Evolutionary conservation across 2,113 vertebrate species (phyloP).

Genomic region (Calidris pugnax): DNA sequence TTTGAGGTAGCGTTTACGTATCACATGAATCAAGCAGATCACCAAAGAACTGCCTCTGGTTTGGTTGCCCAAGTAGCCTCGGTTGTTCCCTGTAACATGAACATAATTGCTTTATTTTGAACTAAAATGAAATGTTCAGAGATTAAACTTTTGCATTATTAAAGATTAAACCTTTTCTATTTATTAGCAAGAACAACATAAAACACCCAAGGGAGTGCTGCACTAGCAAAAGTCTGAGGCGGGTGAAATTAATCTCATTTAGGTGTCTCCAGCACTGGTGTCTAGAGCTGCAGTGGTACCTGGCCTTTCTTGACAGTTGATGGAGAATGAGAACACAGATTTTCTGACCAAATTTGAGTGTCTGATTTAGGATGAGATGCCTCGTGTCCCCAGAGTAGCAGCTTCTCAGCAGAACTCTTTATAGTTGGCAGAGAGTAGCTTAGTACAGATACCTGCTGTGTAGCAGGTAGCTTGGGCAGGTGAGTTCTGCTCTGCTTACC

Average conservation of each 20-base stretch:
- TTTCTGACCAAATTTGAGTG: neutral
- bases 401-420: neutral
- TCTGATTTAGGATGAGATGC: neutral
- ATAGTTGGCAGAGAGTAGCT: neutral
- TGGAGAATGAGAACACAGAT: neutral
- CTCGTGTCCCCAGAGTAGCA: fast-evolving
- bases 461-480: neutral
- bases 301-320: neutral
- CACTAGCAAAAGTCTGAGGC: neutral
- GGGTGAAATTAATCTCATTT: neutral
- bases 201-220: neutral
- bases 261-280: neutral
- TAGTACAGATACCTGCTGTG: neutral
- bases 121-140: neutral
- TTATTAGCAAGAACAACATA: neutral
- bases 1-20: neutral
- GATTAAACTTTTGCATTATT: neutral
- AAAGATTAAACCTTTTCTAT: neutral
- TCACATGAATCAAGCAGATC: neutral
- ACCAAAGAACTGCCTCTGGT: neutral
- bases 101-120: neutral
- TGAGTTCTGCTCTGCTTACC: neutral
- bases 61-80: neutral
- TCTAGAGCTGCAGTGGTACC: neutral
- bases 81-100: neutral